Evolutionary conservation across 2,113 vertebrate genomes (phyloP).

Genomic region (Etheostoma cragini): DNA sequence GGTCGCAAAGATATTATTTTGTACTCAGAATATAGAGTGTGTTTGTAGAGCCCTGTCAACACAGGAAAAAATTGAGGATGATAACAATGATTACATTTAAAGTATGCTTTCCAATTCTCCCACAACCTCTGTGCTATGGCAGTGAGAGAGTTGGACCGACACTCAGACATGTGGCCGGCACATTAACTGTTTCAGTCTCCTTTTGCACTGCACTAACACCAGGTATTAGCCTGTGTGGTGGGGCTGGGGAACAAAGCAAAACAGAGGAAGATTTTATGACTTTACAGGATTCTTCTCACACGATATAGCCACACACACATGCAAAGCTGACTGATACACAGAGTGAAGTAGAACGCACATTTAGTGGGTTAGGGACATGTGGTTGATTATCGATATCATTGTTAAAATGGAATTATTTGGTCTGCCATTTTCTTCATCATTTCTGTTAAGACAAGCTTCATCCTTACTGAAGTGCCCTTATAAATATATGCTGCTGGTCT

Average conservation of each 20-base stretch:
- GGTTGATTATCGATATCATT: neutral
- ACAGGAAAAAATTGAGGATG: conserved; percentile 1
- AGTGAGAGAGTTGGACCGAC: conserved; percentile 15
- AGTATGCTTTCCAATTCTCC: conserved; percentile 1
- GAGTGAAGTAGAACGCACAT: neutral
- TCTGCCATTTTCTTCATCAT: neutral
- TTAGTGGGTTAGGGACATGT: neutral
- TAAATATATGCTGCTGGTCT: neutral
- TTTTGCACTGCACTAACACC: conserved; percentile 42
- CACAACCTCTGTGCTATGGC: conserved; percentile 4
- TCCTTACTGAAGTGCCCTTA: neutral
- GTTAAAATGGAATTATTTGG: neutral
- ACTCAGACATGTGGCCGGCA: conserved; percentile 66
- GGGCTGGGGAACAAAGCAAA: conserved; percentile 55
- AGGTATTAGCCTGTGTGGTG: conserved; percentile 48
- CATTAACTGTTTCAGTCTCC: conserved; percentile 51
- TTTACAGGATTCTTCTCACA: conserved; percentile 67
- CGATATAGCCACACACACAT: conserved; percentile 47
- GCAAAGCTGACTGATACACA: neutral
- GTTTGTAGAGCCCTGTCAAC: neutral
- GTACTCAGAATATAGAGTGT: too few species aligned
- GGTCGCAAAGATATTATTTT: neutral
- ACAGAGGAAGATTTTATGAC: conserved; percentile 62
- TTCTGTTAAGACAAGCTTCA: neutral
- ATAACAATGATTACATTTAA: conserved; percentile 20